Percentiles rank a stretch among this genome's conserved stretches.
phyloP scores from a whole-genome alignment of 2,888 invertebrate genomes.

The Ecliptopera silaceata region DNA sequence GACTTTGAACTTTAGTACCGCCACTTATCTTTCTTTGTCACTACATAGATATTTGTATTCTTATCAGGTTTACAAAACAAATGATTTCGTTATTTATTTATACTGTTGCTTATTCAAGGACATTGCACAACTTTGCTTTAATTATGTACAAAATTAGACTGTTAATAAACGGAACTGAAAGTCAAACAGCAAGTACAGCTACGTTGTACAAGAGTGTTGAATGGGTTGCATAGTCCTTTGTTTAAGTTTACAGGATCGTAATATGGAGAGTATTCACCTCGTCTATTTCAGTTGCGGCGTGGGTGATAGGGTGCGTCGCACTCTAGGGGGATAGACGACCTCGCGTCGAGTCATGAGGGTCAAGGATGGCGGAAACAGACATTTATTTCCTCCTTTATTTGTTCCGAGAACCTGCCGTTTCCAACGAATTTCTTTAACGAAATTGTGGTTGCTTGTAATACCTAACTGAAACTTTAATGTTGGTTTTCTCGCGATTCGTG shows the following conservation, averaged over 20 bases:
- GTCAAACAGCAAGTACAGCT: constrained; percentile 1
- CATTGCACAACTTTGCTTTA: not conserved
- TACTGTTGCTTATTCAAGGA: too few relatives aligned
- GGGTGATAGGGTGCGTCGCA: constrained; percentile 70
- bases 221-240: constrained; percentile 45
- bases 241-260: constrained; percentile 47
- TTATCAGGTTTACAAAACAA: not conserved
- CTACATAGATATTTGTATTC: not conserved
- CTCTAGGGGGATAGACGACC: constrained; percentile 58
- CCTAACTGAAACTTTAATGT: not conserved
- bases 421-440: not conserved
- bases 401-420: constrained; percentile 7
- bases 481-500: not conserved
- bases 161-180: not conserved
- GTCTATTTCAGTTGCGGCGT: constrained; percentile 70
- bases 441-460: not conserved
- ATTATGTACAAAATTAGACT: not conserved
- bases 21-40: constrained; percentile 10
- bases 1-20: constrained; percentile 15
- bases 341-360: constrained; percentile 42
- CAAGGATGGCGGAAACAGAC: constrained; percentile 53
- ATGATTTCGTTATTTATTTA: not conserved
- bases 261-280: constrained; percentile 65
- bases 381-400: constrained; percentile 39
- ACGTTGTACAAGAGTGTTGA: constrained; percentile 19